These are phyloP conservation scores for Macrophya annulata DNA, from an alignment of 2,888 invertebrate genomes.

Conservation along the genomic window DNA sequence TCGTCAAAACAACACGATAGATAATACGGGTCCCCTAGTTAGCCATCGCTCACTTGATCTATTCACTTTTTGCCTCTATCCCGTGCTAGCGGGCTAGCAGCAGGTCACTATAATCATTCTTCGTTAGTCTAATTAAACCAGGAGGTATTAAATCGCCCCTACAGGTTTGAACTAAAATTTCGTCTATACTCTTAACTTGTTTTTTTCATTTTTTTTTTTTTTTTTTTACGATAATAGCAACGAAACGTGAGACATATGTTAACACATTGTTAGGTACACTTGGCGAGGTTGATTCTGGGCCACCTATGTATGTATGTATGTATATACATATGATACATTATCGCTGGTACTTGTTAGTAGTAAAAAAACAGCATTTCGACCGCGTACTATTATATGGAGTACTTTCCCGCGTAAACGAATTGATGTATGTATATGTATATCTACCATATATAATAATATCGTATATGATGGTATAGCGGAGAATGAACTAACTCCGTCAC, in stretches of 20 bases:
- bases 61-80: conserved; percentile 20
- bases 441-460: not conserved
- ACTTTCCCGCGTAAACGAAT: not conserved
- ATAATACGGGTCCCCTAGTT: conserved; percentile 12
- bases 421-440: not conserved
- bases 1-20: conserved; percentile 32
- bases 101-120: conserved; percentile 25
- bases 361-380: not conserved
- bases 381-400: not conserved
- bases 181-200: not conserved
- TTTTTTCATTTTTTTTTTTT: not conserved
- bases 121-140: conserved; percentile 30
- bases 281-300: too few relatives aligned
- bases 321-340: too few relatives aligned
- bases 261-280: too few relatives aligned
- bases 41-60: conserved; percentile 18
- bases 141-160: not conserved
- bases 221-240: not conserved
- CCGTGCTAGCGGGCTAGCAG: not conserved
- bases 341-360: too few relatives aligned
- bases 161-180: not conserved
- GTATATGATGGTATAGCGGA: not conserved
- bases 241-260: not conserved
- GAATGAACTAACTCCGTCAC: conserved; percentile 25
- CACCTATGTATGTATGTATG: too few relatives aligned